Evolutionary conservation across 2,797 vertebrate species (phyloP).

Genomic region (Rhynchotus rufescens): DNA sequence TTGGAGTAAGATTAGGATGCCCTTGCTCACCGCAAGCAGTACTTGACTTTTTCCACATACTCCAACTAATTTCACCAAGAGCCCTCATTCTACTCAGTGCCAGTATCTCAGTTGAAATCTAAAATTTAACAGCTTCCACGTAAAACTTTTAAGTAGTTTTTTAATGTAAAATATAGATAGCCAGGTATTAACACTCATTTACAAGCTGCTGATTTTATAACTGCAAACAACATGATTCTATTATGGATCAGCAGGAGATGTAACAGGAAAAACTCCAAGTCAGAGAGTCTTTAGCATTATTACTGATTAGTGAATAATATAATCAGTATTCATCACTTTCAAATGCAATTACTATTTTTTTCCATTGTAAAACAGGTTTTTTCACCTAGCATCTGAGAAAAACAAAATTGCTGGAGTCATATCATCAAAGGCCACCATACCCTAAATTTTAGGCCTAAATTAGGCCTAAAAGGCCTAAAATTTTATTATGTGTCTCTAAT

Average conservation of each 20-base stretch:
- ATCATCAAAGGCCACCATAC: fast-evolving
- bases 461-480: not conserved
- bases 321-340: not conserved
- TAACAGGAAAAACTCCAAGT: not conserved
- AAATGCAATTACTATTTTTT: not conserved
- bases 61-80: not conserved
- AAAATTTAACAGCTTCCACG: not conserved
- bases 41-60: not conserved
- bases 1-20: not conserved
- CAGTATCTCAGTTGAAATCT: not conserved
- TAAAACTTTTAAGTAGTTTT: not conserved
- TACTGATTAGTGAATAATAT: not conserved
- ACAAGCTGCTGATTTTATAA: not conserved
- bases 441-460: too few relatives aligned
- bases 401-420: not conserved
- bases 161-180: too few relatives aligned
- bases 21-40: not conserved
- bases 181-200: not conserved
- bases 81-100: not conserved
- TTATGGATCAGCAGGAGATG: not conserved
- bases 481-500: not conserved
- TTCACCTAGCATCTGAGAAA: not conserved
- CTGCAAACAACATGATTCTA: not conserved
- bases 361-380: too few relatives aligned
- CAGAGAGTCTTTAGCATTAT: not conserved